Percentiles rank a stretch among this genome's conserved stretches.
phyloP scores from a whole-genome alignment of 2,888 invertebrate species.

The Steinernema hermaphroditum region DNA sequence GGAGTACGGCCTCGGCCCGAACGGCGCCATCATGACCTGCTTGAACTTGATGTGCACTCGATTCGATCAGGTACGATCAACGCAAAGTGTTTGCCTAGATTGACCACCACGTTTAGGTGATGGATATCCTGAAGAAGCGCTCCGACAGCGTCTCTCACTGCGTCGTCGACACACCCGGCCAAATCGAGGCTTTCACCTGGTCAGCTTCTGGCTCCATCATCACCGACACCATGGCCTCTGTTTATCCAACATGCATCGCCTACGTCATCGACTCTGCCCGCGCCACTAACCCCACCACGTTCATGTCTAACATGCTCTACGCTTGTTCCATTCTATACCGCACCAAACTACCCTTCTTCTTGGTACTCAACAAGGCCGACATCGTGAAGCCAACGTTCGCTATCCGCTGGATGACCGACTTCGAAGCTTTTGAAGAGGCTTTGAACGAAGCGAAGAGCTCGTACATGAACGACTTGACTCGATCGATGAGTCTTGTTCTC shows the following conservation, averaged over 20 bases:
- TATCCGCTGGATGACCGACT: constrained; percentile 92
- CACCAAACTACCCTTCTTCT: constrained; percentile 87
- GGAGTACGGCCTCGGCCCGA: constrained; percentile 73
- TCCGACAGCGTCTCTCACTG: constrained; percentile 67
- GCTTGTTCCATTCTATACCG: constrained; percentile 93
- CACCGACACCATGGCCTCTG: constrained; percentile 84
- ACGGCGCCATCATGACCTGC: constrained; percentile 95
- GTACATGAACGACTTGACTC: constrained; percentile 62
- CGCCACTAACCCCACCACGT: constrained; percentile 89
- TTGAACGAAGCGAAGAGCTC: constrained; percentile 74
- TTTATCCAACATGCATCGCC: constrained; percentile 88
- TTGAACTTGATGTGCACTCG: constrained; percentile 94
- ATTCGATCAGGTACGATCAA: constrained; percentile 78
- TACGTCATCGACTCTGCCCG: constrained; percentile 93
- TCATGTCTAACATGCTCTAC: constrained; percentile 99
- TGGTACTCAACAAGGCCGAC: constrained; percentile 95
- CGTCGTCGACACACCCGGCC: constrained; percentile 77
- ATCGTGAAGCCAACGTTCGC: constrained; percentile 85
- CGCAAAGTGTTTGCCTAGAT: background rate
- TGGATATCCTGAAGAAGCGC: constrained; percentile 68
- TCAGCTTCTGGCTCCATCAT: constrained; percentile 96
- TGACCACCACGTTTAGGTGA: constrained; percentile 52
- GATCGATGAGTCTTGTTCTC: constrained; percentile 87
- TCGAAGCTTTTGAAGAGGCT: constrained; percentile 80
- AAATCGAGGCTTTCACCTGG: constrained; percentile 98